Evolutionary conservation across 2,888 invertebrate species (phyloP).

Genomic region (Labia minor): DNA sequence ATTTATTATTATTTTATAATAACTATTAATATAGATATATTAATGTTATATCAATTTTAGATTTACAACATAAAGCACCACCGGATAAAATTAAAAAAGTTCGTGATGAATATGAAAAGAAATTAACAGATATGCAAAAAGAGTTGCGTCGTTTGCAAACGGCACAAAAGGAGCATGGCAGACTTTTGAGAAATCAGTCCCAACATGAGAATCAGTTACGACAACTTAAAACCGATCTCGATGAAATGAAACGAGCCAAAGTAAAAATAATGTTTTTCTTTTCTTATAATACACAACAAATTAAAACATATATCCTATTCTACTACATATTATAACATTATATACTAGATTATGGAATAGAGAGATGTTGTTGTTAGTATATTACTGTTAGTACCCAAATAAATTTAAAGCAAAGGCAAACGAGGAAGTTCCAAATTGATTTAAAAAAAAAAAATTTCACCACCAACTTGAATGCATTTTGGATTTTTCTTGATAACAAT

Average conservation of each 20-base stretch:
- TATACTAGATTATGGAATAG: too few species aligned
- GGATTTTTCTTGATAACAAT: too few species aligned
- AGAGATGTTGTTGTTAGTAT: too few species aligned
- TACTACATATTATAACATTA: too few species aligned
- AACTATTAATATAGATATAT: neutral
- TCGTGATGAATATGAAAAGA: constrained; percentile 81
- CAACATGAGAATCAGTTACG: constrained; percentile 65
- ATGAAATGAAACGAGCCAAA: constrained; percentile 74
- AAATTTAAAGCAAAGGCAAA: too few species aligned
- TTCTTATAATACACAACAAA: too few species aligned
- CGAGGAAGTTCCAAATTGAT: too few species aligned
- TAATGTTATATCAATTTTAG: constrained; percentile 17
- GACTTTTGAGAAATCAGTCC: constrained; percentile 68
- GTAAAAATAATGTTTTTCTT: constrained; percentile 39
- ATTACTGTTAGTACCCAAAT: too few species aligned
- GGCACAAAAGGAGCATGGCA: constrained; percentile 80
- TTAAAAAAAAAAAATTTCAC: too few species aligned
- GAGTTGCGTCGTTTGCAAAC: constrained; percentile 75
- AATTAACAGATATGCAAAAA: constrained; percentile 69
- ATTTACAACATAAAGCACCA: constrained; percentile 30
- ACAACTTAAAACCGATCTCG: constrained; percentile 58
- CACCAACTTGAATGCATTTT: too few species aligned
- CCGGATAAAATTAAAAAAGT: constrained; percentile 55
- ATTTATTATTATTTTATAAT: neutral
- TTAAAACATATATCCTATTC: too few species aligned